Percentiles rank a stretch among this genome's conserved stretches.
These are phyloP conservation scores for Stegastes partitus DNA, from an alignment of 2,113 vertebrate species.

Conservation along the genomic window DNA sequence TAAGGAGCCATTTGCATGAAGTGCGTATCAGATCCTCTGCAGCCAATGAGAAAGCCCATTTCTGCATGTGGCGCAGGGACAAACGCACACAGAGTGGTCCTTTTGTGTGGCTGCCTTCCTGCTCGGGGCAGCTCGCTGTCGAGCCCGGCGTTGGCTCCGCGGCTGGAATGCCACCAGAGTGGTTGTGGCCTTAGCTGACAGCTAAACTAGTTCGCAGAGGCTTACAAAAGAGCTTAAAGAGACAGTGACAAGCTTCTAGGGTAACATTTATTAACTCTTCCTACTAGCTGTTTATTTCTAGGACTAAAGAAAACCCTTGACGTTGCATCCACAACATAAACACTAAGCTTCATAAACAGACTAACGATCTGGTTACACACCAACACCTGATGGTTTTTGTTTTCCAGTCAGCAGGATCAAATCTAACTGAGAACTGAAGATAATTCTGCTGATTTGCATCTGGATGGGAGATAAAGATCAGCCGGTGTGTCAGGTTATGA, in stretches of 20 bases:
- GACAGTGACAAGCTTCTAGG: conserved; percentile 4
- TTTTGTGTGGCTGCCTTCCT: not conserved
- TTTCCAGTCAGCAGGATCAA: not conserved
- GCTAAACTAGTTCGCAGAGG: conserved; percentile 25
- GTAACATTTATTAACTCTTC: not conserved
- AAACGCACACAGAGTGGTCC: not conserved
- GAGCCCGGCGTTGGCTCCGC: not conserved
- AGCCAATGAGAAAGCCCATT: not conserved
- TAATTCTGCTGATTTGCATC: conserved; percentile 18
- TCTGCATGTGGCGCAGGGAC: not conserved
- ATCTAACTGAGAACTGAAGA: not conserved
- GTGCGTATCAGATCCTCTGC: not conserved
- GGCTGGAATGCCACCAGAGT: conserved; percentile 55
- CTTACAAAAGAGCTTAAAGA: not conserved
- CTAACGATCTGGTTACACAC: not conserved
- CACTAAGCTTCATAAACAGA: not conserved
- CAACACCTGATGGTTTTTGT: not conserved
- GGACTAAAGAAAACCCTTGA: not conserved
- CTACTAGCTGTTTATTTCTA: not conserved
- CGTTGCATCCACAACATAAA: not conserved
- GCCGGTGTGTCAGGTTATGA: not conserved
- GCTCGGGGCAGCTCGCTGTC: not conserved
- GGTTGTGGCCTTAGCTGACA: conserved; percentile 18
- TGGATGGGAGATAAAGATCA: not conserved
- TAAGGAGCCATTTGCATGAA: not conserved